These are phyloP conservation scores for Gonioctena quinquepunctata DNA, from an alignment of 1,140 invertebrate species.

Conservation along the genomic window DNA sequence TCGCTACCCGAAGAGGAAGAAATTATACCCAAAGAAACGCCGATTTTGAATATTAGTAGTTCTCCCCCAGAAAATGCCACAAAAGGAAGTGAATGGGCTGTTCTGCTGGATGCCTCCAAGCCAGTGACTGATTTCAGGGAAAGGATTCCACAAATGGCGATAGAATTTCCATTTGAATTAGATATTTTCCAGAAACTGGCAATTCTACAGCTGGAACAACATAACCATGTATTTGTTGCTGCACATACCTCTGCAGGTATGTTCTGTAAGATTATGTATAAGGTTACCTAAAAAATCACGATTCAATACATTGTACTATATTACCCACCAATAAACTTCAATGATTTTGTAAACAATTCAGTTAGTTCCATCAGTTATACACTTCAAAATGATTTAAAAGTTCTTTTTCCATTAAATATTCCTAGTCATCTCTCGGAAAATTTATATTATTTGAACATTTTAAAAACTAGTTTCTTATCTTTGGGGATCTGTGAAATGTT, in stretches of 20 bases:
- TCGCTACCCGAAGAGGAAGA: constrained; percentile 26
- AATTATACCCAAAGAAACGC: constrained; percentile 43
- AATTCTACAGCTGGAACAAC: constrained; percentile 90
- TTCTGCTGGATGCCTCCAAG: constrained; percentile 78
- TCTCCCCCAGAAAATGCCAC: constrained; percentile 17
- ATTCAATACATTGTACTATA: too few species aligned
- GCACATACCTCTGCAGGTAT: constrained; percentile 96
- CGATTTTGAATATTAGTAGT: constrained; percentile 36
- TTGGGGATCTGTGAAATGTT: too few species aligned
- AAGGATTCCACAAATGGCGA: constrained; percentile 82
- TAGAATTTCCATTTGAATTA: constrained; percentile 89
- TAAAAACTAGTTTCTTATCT: too few species aligned
- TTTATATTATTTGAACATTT: too few species aligned
- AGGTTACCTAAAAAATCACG: too few species aligned
- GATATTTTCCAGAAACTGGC: constrained; percentile 98
- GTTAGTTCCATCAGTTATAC: too few species aligned
- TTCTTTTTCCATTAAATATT: too few species aligned
- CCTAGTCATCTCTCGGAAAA: too few species aligned
- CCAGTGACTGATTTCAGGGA: constrained; percentile 84
- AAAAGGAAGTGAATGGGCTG: constrained; percentile 77
- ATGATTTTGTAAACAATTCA: too few species aligned
- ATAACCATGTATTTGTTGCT: constrained; percentile 96
- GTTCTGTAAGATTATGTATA: not conserved
- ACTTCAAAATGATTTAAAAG: too few species aligned
- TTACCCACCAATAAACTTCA: too few species aligned